Conservation (phyloP, 1,140 invertebrate species). For the Hylaeus anthracinus region DNA sequence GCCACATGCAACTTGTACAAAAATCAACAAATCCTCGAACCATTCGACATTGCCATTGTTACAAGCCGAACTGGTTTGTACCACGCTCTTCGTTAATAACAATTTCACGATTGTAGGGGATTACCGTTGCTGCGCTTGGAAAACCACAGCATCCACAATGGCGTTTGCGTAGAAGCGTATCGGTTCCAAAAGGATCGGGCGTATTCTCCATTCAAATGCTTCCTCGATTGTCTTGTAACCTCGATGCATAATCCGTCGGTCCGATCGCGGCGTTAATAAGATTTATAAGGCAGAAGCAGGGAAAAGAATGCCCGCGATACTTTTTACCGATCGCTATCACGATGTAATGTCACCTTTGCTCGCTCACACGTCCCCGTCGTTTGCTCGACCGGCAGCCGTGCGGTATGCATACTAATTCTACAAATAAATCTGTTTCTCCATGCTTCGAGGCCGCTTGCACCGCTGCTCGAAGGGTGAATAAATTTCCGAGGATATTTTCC, state of each 20-base stretch:
- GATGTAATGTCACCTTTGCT: constrained; percentile 51
- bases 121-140: neutral
- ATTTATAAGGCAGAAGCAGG: constrained; percentile 36
- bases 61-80: too few species aligned
- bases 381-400: constrained; percentile 28
- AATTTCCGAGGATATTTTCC: constrained; percentile 43
- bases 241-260: constrained; percentile 41
- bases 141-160: neutral
- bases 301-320: constrained; percentile 47
- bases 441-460: constrained; percentile 3
- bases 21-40: too few species aligned
- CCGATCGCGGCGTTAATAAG: constrained; percentile 42
- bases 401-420: constrained; percentile 62
- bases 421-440: constrained; percentile 54
- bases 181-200: neutral
- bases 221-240: constrained; percentile 48
- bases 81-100: neutral
- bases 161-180: neutral
- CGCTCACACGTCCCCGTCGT: constrained; percentile 59
- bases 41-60: too few species aligned
- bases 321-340: constrained; percentile 56
- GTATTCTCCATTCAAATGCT: constrained; percentile 37
- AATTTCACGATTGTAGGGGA: neutral
- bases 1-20: neutral
- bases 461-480: constrained; percentile 49